A percentile compares a stretch with the other conserved stretches of the same genome.
These are phyloP conservation scores for Clitarchus hookeri DNA, from an alignment of 2,888 invertebrate genomes.

Conservation along the genomic window DNA sequence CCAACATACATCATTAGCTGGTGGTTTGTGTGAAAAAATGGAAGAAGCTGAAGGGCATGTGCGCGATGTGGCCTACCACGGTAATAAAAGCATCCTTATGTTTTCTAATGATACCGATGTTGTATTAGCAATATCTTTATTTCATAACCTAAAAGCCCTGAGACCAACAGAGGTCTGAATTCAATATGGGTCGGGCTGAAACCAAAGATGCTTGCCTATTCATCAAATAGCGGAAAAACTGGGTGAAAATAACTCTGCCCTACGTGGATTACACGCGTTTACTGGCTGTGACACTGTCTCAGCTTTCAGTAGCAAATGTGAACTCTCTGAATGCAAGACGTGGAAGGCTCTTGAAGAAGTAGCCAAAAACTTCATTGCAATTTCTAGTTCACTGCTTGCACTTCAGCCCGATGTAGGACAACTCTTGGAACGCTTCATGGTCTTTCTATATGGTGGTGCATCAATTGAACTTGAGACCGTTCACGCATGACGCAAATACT, in stretches of 20 bases:
- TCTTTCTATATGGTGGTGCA: not conserved
- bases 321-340: constrained; percentile 26
- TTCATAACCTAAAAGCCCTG: not conserved
- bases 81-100: not conserved
- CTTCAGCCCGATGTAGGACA: too few species aligned
- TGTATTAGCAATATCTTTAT: constrained; percentile 18
- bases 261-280: constrained; percentile 29
- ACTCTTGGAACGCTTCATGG: too few species aligned
- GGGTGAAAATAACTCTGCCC: constrained; percentile 22
- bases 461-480: not conserved
- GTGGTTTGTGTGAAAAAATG: not conserved
- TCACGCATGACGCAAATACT: not conserved
- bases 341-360: constrained; percentile 22
- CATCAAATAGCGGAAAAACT: constrained; percentile 29
- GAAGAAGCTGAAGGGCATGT: constrained; percentile 32
- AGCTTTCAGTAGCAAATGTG: constrained; percentile 24
- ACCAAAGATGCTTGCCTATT: constrained; percentile 18
- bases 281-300: constrained; percentile 28
- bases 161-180: constrained; percentile 28
- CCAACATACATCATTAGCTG: not conserved
- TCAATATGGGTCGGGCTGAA: not conserved
- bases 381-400: not conserved
- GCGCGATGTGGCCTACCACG: constrained; percentile 5
- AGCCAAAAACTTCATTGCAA: not conserved
- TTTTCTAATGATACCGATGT: not conserved